Evolutionary conservation across 2,797 vertebrate genomes (phyloP).

Genomic region (Ispidina lecontei): DNA sequence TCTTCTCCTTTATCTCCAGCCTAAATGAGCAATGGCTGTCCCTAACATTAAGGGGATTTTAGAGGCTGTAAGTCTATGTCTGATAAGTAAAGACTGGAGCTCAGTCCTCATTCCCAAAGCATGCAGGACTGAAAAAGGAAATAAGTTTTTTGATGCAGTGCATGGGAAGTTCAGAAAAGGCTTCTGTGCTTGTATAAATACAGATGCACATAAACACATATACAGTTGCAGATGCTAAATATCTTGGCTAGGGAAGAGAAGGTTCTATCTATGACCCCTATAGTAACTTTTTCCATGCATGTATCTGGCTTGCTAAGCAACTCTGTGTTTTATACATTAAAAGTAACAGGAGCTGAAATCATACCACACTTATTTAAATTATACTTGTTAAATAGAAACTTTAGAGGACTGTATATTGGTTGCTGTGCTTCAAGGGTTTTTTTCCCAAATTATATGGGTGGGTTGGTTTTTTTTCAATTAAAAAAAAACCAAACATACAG

Average conservation of each 20-base stretch:
- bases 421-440: not conserved
- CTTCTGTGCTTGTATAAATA: not conserved
- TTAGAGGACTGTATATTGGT: not conserved
- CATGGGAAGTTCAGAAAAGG: not conserved
- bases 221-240: not conserved
- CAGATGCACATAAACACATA: not conserved
- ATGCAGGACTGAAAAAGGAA: not conserved
- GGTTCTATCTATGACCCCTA: not conserved
- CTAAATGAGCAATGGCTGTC: not conserved
- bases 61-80: not conserved
- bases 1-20: not conserved
- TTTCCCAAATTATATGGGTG: not conserved
- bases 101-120: not conserved
- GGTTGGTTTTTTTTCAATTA: not conserved
- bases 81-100: not conserved
- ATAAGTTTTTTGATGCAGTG: not conserved
- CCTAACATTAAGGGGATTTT: not conserved
- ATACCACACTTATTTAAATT: not conserved
- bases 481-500: not conserved
- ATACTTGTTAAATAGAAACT: not conserved
- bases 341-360: not conserved
- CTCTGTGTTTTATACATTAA: not conserved
- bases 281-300: not conserved
- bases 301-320: not conserved
- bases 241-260: not conserved